Percentiles rank a stretch among this genome's conserved stretches.
phyloP scores from a whole-genome alignment of 2,113 vertebrate species.

The Aphyosemion australe region DNA sequence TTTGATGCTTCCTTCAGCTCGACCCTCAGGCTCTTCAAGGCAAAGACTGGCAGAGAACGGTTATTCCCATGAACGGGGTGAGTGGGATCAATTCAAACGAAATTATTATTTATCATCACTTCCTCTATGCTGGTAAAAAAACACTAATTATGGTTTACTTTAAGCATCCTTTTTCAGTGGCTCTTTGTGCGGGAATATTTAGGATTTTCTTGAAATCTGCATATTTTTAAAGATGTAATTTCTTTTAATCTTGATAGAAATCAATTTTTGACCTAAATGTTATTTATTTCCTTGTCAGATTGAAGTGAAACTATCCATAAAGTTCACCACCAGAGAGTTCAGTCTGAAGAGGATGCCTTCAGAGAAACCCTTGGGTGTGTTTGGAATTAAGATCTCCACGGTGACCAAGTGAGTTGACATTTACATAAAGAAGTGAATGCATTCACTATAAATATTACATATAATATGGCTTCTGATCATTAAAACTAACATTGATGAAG shows the following conservation, averaged over 20 bases:
- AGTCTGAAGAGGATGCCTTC: conserved; percentile 95
- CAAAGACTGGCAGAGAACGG: conserved; percentile 96
- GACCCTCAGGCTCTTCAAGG: conserved; percentile 90
- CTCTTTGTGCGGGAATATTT: no score
- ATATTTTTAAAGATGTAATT: no score
- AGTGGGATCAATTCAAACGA: conserved; percentile 48
- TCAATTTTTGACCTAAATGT: no score
- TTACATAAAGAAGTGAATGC: background rate
- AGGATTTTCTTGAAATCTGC: no score
- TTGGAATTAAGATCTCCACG: conserved; percentile 93
- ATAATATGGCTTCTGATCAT: background rate
- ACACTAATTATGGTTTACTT: no score
- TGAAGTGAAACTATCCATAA: conserved; percentile 94
- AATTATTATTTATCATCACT: no score
- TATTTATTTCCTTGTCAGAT: conserved; percentile 76
- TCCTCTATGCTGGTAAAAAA: no score
- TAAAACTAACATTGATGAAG: conserved; percentile 35
- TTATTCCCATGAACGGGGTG: conserved; percentile 96
- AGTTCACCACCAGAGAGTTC: conserved; percentile 96
- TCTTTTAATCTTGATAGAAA: no score
- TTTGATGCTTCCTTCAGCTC: conserved; percentile 78
- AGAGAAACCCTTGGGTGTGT: conserved; percentile 92
- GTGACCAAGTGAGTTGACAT: conserved; percentile 92
- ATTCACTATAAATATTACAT: no score
- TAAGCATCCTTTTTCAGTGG: no score